These are phyloP conservation scores for Acanthisitta chloris DNA, from an alignment of 2,113 vertebrate genomes.

Conservation along the genomic window DNA sequence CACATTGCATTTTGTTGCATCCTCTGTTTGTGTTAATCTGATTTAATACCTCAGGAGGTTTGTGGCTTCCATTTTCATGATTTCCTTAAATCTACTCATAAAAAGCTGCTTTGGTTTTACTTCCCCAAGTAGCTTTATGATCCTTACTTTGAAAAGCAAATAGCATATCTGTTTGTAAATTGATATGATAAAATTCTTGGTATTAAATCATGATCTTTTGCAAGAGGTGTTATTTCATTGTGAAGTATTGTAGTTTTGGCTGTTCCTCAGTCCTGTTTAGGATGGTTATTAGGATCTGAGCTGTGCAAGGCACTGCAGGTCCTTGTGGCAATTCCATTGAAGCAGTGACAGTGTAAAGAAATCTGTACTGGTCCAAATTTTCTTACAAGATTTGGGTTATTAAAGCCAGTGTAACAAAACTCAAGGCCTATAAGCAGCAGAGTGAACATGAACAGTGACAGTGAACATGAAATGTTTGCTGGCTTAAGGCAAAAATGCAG, in stretches of 20 bases:
- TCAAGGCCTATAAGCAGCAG: background rate
- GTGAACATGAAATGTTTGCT: background rate
- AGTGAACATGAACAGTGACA: background rate
- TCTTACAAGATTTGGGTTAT: background rate
- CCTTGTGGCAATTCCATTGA: background rate
- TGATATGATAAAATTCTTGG: background rate
- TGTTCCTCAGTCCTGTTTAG: background rate
- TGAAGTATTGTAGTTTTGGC: background rate
- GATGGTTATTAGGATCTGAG: background rate
- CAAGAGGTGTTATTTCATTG: background rate
- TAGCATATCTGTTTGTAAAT: background rate
- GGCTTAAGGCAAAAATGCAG: background rate
- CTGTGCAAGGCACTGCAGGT: background rate
- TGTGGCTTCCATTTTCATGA: slow-evolving; percentile 7
- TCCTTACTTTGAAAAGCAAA: background rate
- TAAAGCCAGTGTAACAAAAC: background rate
- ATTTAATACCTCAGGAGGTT: background rate
- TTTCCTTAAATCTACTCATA: background rate
- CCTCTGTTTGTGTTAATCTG: background rate
- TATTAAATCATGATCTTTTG: background rate
- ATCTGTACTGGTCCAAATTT: background rate
- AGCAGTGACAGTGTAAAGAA: background rate
- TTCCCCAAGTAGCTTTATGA: background rate
- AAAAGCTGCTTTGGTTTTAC: background rate
- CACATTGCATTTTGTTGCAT: background rate